Evolutionary conservation across 1,140 invertebrate species (phyloP).

Genomic region (Aphelinus certus): DNA sequence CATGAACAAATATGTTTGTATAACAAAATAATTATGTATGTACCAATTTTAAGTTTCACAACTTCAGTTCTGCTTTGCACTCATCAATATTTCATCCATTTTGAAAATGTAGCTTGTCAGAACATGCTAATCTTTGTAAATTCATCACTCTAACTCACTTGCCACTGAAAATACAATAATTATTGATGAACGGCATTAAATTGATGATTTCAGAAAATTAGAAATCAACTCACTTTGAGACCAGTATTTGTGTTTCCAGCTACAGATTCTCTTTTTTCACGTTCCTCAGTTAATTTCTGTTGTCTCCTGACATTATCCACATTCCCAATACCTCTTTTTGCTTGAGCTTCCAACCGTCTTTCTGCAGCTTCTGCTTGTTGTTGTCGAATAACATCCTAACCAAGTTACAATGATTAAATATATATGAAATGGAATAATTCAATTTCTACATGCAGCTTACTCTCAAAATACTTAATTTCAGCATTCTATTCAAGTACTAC

Average conservation of each 20-base stretch:
- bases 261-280: slow-evolving; percentile 54
- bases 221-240: slow-evolving; percentile 48
- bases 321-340: slow-evolving; percentile 67
- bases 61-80: too few relatives aligned
- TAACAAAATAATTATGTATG: too few relatives aligned
- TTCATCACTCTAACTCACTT: slow-evolving; percentile 45
- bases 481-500: too few relatives aligned
- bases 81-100: too few relatives aligned
- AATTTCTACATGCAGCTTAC: not conserved
- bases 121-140: too few relatives aligned
- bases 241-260: slow-evolving; percentile 41
- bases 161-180: slow-evolving; percentile 48
- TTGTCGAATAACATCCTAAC: slow-evolving; percentile 63
- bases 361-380: slow-evolving; percentile 68
- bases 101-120: too few relatives aligned
- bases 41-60: too few relatives aligned
- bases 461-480: too few relatives aligned
- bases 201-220: slow-evolving; percentile 7
- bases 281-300: slow-evolving; percentile 60
- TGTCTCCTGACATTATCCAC: slow-evolving; percentile 64
- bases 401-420: not conserved
- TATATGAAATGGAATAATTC: not conserved
- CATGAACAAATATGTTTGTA: too few relatives aligned
- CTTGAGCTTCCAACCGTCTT: slow-evolving; percentile 61
- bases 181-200: not conserved